Evolutionary conservation across 1,140 invertebrate genomes (phyloP), one percentile per base, ranked within the genome.

Genomic region (Samia ricini): DNA sequence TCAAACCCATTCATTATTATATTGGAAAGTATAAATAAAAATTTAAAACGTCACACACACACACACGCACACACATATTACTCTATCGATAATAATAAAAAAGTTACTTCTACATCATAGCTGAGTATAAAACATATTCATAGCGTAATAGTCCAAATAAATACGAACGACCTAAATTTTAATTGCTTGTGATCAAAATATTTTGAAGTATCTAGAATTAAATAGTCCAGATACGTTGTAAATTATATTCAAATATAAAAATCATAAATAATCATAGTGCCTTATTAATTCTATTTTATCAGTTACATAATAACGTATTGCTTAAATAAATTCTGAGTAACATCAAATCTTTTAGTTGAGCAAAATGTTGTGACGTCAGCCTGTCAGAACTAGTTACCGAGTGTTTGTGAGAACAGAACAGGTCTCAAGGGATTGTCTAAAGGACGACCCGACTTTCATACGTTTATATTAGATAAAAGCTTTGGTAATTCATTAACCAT

Each of bases 301-400:
- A n/a, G 42, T 42, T 51, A 60, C 42, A 56, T 56, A 23, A 64
- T 20, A 42, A 26, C 15, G 21, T 54, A 60, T 60, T 60, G 60
- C 56, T 36, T 29, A 60, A 5, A 54, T 22, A 12, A n/a, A 56
- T 36, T 18, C 36, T 56, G 33, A 42, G 33, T 26, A 18, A 52
- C 56, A 52, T 60, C 36, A 64, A 20, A 56, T 56, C 15, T 54
- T 36, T 33, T 49, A 7, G 42, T 15, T 20, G n/a, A 24, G 50
- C 19, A 26, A 24, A 33, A 33, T 63, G 49, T 48, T 50, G 49
- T 57, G 49, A 64, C 49, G 26, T 48, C 49, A 55, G 33, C 49
- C 48, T 64, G 33, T 64, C 56, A 64, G 42, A 55, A 42, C 15
- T 52, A 52, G 48, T 54, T 36, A 59, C 26, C 26, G 26, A 57